Conservation (phyloP, 2,797 vertebrate species). For the Lagorchestes hirsutus region DNA sequence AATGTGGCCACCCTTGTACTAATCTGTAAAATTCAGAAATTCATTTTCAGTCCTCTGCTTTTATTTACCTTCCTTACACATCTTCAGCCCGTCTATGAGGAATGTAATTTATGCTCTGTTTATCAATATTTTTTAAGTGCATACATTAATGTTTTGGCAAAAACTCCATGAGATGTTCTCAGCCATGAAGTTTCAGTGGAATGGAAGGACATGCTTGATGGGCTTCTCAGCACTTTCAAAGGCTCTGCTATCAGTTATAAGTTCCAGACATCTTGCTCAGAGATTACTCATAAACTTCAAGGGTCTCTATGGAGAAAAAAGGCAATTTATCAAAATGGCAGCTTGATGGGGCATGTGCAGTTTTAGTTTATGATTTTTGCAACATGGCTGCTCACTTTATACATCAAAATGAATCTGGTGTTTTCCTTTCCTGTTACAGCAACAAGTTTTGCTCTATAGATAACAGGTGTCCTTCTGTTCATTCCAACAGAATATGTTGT, state of each 20-base stretch:
- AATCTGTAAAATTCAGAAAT: constrained; percentile 2
- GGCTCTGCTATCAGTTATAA: constrained; percentile 53
- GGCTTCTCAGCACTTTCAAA: constrained; percentile 28
- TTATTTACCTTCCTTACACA: neutral
- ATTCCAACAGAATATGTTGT: neutral
- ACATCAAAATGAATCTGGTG: neutral
- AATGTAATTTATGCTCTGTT: neutral
- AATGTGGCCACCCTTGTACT: neutral
- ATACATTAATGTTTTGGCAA: constrained; percentile 11
- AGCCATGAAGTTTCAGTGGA: neutral
- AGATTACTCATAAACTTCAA: constrained; percentile 46
- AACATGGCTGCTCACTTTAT: neutral
- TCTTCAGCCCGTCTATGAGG: neutral
- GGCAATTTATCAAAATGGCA: constrained; percentile 57
- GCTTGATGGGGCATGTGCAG: neutral
- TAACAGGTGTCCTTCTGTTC: neutral
- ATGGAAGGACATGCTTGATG: constrained; percentile 17
- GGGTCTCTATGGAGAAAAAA: neutral
- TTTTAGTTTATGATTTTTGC: constrained; percentile 11
- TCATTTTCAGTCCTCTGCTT: neutral
- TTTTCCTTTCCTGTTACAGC: neutral
- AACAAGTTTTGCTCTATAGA: neutral
- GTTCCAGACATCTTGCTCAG: constrained; percentile 31
- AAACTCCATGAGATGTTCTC: constrained; percentile 3
- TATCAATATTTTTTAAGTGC: neutral